Evolutionary conservation across 2,797 vertebrate species (phyloP).

Genomic region (Pitangus sulphuratus): DNA sequence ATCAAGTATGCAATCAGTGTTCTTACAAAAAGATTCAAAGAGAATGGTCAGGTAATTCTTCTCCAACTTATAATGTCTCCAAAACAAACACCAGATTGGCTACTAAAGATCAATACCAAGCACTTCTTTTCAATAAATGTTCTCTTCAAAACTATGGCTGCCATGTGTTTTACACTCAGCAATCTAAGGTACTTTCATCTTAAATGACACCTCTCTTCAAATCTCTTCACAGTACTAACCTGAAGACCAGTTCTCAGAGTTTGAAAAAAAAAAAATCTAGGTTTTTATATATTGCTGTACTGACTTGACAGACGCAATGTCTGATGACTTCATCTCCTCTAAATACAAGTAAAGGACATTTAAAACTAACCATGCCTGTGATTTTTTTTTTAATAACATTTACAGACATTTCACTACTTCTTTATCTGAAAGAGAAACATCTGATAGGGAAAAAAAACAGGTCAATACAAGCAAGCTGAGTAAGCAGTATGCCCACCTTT

Average conservation of each 20-base stretch:
- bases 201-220: not conserved
- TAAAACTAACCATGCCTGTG: not conserved
- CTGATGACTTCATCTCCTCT: not conserved
- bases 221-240: not conserved
- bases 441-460: not conserved
- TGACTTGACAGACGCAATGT: not conserved
- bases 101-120: not conserved
- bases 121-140: not conserved
- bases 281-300: not conserved
- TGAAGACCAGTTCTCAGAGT: not conserved
- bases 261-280: not conserved
- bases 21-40: not conserved
- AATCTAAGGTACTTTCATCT: not conserved
- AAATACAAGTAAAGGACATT: not conserved
- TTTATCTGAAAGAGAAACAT: not conserved
- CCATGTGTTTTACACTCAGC: not conserved
- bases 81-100: not conserved
- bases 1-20: not conserved
- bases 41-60: not conserved
- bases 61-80: not conserved
- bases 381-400: not conserved
- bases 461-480: not conserved
- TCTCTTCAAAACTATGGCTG: not conserved
- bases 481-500: conserved; percentile 82
- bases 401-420: not conserved